Conservation (phyloP, 2,888 invertebrate species). For the Ramazzottius varieornatus region DNA sequence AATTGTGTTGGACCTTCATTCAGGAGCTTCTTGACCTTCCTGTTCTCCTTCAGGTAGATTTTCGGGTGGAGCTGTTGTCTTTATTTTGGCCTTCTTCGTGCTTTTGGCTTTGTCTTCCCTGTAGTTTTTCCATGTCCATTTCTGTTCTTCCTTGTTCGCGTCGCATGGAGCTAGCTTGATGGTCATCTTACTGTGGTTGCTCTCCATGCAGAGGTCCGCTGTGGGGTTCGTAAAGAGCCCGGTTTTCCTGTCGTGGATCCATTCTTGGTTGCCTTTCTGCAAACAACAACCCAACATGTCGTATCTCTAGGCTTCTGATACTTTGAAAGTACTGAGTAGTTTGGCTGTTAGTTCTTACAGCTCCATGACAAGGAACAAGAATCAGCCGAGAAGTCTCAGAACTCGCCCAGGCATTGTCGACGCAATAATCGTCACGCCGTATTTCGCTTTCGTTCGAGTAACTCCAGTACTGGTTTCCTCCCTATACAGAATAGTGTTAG, state of each 20-base stretch:
- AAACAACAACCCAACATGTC: no score
- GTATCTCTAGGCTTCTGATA: no score
- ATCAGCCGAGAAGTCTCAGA: no score
- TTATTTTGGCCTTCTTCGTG: no score
- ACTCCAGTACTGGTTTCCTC: conserved; percentile 20
- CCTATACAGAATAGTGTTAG: not conserved
- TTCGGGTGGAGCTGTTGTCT: no score
- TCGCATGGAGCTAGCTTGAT: not conserved
- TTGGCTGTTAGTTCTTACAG: no score
- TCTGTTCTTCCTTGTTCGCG: not conserved
- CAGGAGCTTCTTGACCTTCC: no score
- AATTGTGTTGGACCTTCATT: no score
- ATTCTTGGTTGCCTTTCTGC: conserved; percentile 28
- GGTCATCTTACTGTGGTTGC: not conserved
- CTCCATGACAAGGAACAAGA: conserved; percentile 27
- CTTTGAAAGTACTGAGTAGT: no score
- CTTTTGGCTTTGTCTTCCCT: not conserved
- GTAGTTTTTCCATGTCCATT: not conserved
- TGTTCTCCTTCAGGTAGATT: no score
- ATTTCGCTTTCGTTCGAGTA: conserved; percentile 21
- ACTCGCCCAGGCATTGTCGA: conserved; percentile 20
- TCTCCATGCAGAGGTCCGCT: not conserved
- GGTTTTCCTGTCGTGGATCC: conserved; percentile 20
- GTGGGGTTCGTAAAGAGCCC: not conserved
- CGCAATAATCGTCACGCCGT: conserved; percentile 19